Evolutionary conservation across 2,888 invertebrate species (phyloP).

Genomic region (Euzophera pinguis): DNA sequence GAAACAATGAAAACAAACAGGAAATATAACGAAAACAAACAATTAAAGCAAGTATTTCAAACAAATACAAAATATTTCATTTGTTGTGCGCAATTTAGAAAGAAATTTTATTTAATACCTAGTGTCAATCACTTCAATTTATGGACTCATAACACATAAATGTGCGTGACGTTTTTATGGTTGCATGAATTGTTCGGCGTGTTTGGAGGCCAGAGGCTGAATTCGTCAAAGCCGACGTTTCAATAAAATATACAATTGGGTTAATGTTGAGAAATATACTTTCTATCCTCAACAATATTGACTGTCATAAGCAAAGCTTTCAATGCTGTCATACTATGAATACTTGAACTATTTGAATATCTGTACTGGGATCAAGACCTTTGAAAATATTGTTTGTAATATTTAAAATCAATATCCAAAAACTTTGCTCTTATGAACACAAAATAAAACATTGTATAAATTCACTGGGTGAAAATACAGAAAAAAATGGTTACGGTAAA

Average conservation of each 20-base stretch:
- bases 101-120: constrained; percentile 35
- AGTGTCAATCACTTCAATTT: constrained; percentile 39
- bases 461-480: too few species aligned
- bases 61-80: constrained; percentile 18
- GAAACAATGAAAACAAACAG: too few species aligned
- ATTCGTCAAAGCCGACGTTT: constrained; percentile 9
- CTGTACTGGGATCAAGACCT: too few species aligned
- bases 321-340: not conserved
- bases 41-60: too few species aligned
- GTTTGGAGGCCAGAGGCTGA: constrained; percentile 10
- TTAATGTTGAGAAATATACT: not conserved
- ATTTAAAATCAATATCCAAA: too few species aligned
- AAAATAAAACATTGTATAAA: too few species aligned
- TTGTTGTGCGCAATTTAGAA: constrained; percentile 28
- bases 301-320: too few species aligned
- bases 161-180: constrained; percentile 43
- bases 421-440: too few species aligned
- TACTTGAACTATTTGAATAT: too few species aligned
- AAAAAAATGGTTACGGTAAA: too few species aligned
- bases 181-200: constrained; percentile 12
- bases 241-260: constrained; percentile 10
- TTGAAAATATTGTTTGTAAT: too few species aligned
- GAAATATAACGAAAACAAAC: too few species aligned
- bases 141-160: constrained; percentile 35
- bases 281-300: not conserved